These are phyloP conservation scores for Dolichopus griseipennis DNA, from an alignment of 2,888 invertebrate species.

Conservation along the genomic window DNA sequence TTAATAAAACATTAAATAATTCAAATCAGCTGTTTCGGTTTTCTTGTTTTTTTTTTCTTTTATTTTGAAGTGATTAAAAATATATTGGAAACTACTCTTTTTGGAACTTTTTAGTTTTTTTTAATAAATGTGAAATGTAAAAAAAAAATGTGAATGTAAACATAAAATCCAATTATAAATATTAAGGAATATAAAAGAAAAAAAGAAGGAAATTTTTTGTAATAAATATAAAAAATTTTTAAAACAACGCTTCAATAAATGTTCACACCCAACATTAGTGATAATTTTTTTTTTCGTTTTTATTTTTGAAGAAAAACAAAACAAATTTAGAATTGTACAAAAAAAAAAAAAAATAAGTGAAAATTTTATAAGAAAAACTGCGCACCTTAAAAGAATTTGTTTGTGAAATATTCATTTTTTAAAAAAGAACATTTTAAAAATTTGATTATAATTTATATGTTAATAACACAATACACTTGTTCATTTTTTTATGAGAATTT, in stretches of 20 bases:
- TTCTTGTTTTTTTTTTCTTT: neutral
- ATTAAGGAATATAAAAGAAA: neutral
- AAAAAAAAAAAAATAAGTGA: neutral
- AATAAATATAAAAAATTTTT: too few relatives aligned
- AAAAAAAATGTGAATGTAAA: neutral
- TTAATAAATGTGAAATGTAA: neutral
- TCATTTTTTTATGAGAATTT: conserved; percentile 27
- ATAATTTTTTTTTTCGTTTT: neutral
- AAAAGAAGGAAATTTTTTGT: too few relatives aligned
- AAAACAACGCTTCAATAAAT: neutral
- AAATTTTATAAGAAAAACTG: neutral
- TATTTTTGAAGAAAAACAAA: too few relatives aligned
- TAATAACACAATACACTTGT: conserved; percentile 14
- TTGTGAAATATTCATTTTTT: neutral
- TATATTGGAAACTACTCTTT: too few relatives aligned
- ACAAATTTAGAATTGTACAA: too few relatives aligned
- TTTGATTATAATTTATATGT: neutral
- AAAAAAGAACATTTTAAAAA: neutral
- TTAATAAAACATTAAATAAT: too few relatives aligned
- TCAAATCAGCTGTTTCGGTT: neutral
- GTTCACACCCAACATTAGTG: neutral
- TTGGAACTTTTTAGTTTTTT: too few relatives aligned
- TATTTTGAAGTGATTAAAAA: too few relatives aligned
- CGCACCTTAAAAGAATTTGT: neutral
- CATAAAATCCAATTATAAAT: neutral